Percentiles rank a stretch among this genome's conserved stretches.
phyloP scores from a whole-genome alignment of 2,797 vertebrate genomes.

The Sciurus vulgaris region DNA sequence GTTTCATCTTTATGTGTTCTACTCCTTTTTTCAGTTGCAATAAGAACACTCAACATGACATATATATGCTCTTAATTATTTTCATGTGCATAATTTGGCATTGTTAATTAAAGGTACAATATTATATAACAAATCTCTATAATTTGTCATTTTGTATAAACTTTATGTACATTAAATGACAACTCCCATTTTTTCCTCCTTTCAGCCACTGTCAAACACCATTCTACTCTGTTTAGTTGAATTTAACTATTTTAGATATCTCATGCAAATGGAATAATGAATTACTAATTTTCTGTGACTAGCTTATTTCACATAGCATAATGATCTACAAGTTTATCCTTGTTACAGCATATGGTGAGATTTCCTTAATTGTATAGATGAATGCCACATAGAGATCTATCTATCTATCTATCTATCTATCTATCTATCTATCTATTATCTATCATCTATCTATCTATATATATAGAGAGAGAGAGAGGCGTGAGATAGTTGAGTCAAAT shows the following conservation, averaged over 20 bases:
- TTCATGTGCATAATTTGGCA: not conserved
- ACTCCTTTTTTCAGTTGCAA: too few relatives aligned
- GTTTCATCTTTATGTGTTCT: not conserved
- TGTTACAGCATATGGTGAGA: not conserved
- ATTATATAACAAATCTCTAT: not conserved
- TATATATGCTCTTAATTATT: too few relatives aligned
- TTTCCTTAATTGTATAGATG: too few relatives aligned
- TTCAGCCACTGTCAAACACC: not conserved
- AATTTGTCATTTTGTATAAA: not conserved
- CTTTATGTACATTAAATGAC: not conserved
- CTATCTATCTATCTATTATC: too few relatives aligned
- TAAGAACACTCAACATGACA: not conserved
- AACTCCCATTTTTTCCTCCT: not conserved
- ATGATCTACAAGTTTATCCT: not conserved
- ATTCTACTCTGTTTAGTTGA: not conserved
- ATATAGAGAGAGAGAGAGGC: too few relatives aligned
- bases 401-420: too few relatives aligned
- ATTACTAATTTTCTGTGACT: too few relatives aligned
- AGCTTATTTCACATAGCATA: not conserved
- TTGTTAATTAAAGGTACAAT: not conserved
- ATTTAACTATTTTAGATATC: too few relatives aligned
- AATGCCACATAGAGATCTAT: too few relatives aligned
- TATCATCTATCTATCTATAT: too few relatives aligned
- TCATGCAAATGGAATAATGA: too few relatives aligned
- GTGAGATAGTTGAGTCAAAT: too few relatives aligned